A percentile compares a stretch with the other conserved stretches of the same genome.
phyloP scores from a whole-genome alignment of 2,113 vertebrate genomes.

The Seriola quinqueradiata region DNA sequence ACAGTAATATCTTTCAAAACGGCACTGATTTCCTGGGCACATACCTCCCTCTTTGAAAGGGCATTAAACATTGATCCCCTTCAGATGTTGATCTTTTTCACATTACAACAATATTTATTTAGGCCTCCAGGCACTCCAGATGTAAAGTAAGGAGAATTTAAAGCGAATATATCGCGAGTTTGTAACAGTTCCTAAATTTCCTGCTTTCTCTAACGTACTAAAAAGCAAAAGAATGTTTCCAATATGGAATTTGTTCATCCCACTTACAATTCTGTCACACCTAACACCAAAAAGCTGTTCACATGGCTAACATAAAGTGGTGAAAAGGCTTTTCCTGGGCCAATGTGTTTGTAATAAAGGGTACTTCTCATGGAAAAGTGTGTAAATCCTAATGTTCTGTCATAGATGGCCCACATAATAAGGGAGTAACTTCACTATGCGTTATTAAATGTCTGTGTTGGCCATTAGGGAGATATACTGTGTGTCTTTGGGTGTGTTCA shows the following conservation, averaged over 20 bases:
- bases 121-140: neutral
- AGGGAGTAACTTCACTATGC: slow-evolving; percentile 7
- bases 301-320: neutral
- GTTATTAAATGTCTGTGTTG: neutral
- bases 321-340: neutral
- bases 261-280: neutral
- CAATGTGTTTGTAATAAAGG: slow-evolving; percentile 8
- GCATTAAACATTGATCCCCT: too few relatives aligned
- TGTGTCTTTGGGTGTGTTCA: slow-evolving; percentile 10
- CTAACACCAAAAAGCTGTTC: slow-evolving; percentile 8
- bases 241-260: neutral
- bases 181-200: neutral
- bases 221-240: neutral
- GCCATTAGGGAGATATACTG: neutral
- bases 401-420: neutral
- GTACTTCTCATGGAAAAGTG: neutral
- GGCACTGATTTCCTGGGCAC: neutral
- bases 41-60: neutral
- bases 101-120: neutral
- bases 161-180: neutral
- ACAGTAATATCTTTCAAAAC: neutral
- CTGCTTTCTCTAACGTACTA: neutral
- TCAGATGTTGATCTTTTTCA: neutral
- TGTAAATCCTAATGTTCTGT: neutral
- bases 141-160: neutral